A percentile compares a stretch with the other conserved stretches of the same genome.
Evolutionary conservation across 2,797 vertebrate genomes (phyloP).

Genomic region (Enteromius argenteus): DNA sequence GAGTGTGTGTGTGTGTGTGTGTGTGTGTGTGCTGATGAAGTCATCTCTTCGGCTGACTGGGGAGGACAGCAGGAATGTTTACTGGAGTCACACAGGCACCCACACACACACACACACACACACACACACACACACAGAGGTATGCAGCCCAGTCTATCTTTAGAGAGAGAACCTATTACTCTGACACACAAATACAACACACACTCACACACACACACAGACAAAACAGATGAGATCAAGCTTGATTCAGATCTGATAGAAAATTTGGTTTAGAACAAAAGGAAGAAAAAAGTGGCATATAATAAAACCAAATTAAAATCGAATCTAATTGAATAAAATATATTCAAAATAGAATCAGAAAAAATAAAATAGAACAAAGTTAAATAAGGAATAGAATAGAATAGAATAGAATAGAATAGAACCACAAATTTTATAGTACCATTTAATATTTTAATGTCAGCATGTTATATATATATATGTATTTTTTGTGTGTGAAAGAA

Average conservation of each 20-base stretch:
- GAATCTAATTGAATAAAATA: neutral
- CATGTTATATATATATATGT: too few relatives aligned
- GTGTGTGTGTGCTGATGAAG: constrained; percentile 25
- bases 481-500: too few relatives aligned
- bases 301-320: neutral
- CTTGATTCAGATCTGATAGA: neutral
- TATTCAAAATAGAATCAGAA: too few relatives aligned
- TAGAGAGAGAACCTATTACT: constrained; percentile 37
- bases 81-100: constrained; percentile 11
- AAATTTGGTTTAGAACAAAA: neutral
- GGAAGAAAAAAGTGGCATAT: neutral
- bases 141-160: constrained; percentile 35
- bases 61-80: constrained; percentile 47
- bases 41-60: constrained; percentile 37
- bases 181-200: constrained; percentile 2
- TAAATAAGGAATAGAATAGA: neutral
- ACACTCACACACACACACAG: neutral
- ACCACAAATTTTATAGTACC: neutral
- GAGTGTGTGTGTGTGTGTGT: neutral
- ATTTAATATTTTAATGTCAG: neutral
- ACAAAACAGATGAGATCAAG: neutral
- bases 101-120: neutral
- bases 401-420: neutral
- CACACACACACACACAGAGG: neutral
- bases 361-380: neutral